phyloP scores from a whole-genome alignment of 2,113 vertebrate species.

The Megaleporinus macrocephalus region DNA sequence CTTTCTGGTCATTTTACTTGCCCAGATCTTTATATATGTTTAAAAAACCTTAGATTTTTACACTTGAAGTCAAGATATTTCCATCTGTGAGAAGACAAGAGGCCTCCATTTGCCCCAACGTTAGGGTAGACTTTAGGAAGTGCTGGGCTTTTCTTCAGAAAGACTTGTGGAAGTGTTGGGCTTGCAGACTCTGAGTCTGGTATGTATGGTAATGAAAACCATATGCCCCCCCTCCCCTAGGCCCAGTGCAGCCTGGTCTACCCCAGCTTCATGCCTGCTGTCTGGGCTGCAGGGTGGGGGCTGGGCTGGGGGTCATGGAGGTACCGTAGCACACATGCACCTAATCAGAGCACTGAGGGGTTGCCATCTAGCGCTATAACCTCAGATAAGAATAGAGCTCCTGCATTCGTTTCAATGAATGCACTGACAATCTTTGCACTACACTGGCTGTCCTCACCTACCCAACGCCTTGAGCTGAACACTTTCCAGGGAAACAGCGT shows the following conservation, averaged over 20 bases:
- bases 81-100: neutral
- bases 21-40: neutral
- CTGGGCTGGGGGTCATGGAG: conserved; percentile 31
- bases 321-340: conserved; percentile 38
- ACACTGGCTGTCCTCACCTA: neutral
- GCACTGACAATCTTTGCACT: neutral
- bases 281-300: conserved; percentile 31
- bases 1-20: neutral
- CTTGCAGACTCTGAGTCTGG: conserved; percentile 46
- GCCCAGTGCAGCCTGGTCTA: conserved; percentile 43
- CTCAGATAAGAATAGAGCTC: conserved; percentile 21
- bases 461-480: neutral
- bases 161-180: conserved; percentile 71
- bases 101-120: conserved; percentile 19
- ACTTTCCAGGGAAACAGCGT: neutral
- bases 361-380: neutral
- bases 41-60: neutral
- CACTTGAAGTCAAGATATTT: neutral
- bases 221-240: conserved; percentile 58
- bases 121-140: conserved; percentile 19
- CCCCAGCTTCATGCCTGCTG: conserved; percentile 20
- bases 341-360: conserved; percentile 27
- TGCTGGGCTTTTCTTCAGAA: conserved; percentile 28
- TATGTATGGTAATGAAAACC: conserved; percentile 63
- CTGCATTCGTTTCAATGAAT: neutral